These are phyloP conservation scores for Meda fulgida DNA, from an alignment of 2,797 vertebrate species.

Conservation along the genomic window DNA sequence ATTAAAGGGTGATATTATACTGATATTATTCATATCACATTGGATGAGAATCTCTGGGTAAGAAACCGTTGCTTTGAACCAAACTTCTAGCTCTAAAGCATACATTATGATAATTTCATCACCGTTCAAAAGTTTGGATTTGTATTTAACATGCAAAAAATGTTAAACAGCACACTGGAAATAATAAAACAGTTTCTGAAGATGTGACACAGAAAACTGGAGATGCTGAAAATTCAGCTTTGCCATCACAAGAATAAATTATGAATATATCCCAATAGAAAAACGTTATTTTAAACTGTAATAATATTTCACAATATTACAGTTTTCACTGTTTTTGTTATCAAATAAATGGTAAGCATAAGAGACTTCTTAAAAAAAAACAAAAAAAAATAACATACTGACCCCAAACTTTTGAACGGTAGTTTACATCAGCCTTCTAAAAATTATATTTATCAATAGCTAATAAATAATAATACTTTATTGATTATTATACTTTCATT, in stretches of 20 bases:
- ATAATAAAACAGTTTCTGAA: background rate
- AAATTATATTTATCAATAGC: background rate
- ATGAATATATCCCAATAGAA: background rate
- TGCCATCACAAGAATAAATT: background rate
- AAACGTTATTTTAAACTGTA: background rate
- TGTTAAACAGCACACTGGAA: background rate
- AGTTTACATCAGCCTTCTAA: background rate
- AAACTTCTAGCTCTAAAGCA: background rate
- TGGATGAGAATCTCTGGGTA: background rate
- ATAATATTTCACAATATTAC: background rate
- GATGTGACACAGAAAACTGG: background rate
- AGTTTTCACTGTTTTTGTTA: background rate
- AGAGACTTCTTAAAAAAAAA: background rate
- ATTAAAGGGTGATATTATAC: background rate
- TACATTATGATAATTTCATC: background rate
- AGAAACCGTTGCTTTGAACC: background rate
- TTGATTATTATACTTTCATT: background rate
- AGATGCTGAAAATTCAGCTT: background rate
- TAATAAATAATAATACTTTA: background rate
- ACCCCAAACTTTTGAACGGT: background rate
- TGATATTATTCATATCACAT: background rate
- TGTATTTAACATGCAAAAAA: too few relatives aligned
- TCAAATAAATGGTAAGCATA: background rate
- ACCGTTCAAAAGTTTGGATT: background rate
- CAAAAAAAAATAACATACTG: too few relatives aligned